Conservation (phyloP, 2,113 vertebrate genomes). For the Zootoca vivipara region DNA sequence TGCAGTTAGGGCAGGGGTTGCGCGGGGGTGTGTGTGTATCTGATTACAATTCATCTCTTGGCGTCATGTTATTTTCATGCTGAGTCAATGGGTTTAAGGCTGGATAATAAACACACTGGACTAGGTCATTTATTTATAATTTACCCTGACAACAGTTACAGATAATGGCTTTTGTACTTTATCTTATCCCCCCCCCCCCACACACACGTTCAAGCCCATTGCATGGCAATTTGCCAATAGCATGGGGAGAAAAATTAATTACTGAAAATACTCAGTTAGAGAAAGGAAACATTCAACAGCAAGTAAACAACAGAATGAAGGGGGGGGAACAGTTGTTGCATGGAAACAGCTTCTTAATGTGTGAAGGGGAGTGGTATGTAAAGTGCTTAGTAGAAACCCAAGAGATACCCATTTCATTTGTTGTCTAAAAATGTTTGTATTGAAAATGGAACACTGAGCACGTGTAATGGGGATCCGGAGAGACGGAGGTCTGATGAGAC, state of each 20-base stretch:
- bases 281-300: background rate
- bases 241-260: slow-evolving; percentile 30
- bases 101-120: slow-evolving; percentile 55
- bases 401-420: background rate
- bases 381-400: background rate
- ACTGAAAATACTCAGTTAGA: slow-evolving; percentile 6
- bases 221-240: slow-evolving; percentile 36
- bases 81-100: slow-evolving; percentile 41
- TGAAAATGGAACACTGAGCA: background rate
- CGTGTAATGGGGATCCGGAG: background rate
- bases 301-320: slow-evolving; percentile 13
- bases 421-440: background rate
- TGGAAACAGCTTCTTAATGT: background rate
- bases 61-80: slow-evolving; percentile 49
- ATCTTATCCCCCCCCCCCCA: slow-evolving; percentile 25
- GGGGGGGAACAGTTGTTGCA: background rate
- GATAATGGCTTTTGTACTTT: slow-evolving; percentile 60
- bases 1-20: background rate
- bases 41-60: slow-evolving; percentile 27
- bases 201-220: slow-evolving; percentile 30
- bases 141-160: slow-evolving; percentile 63
- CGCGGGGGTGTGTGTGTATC: slow-evolving; percentile 43
- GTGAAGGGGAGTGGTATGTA: slow-evolving; percentile 3
- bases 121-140: slow-evolving; percentile 60
- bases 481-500: background rate